phyloP scores from a whole-genome alignment of 2,888 invertebrate species.

The Trilocha varians region DNA sequence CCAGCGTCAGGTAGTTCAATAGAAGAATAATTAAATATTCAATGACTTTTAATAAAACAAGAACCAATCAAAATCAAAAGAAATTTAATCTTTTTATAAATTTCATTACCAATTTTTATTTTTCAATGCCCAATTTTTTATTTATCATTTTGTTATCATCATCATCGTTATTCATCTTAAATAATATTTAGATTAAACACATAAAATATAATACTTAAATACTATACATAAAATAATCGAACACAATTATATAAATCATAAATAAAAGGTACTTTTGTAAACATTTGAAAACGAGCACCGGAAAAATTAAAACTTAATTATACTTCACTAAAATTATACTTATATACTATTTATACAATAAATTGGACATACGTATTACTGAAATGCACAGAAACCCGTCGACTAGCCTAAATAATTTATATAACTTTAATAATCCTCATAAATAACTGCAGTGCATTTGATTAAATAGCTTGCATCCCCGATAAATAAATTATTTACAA shows the following conservation, averaged over 20 bases:
- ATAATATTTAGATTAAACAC: conserved; percentile 9
- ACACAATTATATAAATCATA: conserved; percentile 28
- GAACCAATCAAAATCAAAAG: too few relatives aligned
- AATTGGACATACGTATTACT: conserved; percentile 57
- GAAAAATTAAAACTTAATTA: conserved; percentile 24
- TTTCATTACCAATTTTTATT: not conserved
- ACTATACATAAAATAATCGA: conserved; percentile 22
- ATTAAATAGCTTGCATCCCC: not conserved
- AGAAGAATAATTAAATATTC: too few relatives aligned
- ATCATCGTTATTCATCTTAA: conserved; percentile 15
- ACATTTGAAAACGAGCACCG: conserved; percentile 44
- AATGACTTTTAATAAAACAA: too few relatives aligned
- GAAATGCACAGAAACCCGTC: conserved; percentile 70
- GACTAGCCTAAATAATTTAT: conserved; percentile 51
- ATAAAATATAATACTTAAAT: conserved; percentile 14
- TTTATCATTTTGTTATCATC: conserved; percentile 6
- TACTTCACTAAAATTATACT: conserved; percentile 26
- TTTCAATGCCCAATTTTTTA: not conserved
- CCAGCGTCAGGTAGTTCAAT: too few relatives aligned
- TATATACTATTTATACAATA: conserved; percentile 51
- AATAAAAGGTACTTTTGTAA: conserved; percentile 67
- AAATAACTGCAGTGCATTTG: not conserved
- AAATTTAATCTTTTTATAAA: too few relatives aligned
- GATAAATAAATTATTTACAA: conserved; percentile 5
- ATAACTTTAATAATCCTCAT: conserved; percentile 9